Evolutionary conservation across 2,888 invertebrate species (phyloP).

Genomic region (Seira musarum): DNA sequence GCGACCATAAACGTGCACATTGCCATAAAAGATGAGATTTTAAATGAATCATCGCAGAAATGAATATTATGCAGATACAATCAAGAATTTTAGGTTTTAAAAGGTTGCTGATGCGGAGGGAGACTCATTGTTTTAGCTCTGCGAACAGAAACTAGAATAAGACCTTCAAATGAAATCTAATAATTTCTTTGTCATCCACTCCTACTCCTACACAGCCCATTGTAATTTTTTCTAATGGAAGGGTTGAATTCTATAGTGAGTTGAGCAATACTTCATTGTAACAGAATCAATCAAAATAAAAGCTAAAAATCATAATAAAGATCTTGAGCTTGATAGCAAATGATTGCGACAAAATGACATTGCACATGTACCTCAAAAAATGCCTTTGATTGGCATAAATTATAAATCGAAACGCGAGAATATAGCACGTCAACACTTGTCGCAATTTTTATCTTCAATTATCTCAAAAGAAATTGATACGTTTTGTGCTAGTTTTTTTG

Average conservation of each 20-base stretch:
- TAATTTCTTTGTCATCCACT: neutral
- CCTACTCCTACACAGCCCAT: neutral
- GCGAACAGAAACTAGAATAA: no score
- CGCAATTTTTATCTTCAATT: no score
- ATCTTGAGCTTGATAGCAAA: neutral
- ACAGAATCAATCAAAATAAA: neutral
- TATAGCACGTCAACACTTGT: neutral
- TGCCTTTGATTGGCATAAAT: neutral
- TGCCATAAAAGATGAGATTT: neutral
- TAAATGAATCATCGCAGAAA: neutral
- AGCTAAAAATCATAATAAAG: neutral
- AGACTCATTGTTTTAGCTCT: no score
- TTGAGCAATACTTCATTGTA: neutral
- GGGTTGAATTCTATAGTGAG: neutral
- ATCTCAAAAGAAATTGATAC: no score
- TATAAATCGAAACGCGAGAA: neutral
- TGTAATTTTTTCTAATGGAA: no score
- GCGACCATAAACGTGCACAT: neutral
- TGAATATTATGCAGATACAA: neutral
- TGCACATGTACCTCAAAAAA: no score
- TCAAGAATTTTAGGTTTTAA: neutral
- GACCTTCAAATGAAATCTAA: neutral
- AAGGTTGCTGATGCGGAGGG: no score
- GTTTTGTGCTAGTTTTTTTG: no score
- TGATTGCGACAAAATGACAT: no score